Evolutionary conservation across 92 coral and sea anemone species (phyloP).

Genomic region (Blastomussa wellsi): DNA sequence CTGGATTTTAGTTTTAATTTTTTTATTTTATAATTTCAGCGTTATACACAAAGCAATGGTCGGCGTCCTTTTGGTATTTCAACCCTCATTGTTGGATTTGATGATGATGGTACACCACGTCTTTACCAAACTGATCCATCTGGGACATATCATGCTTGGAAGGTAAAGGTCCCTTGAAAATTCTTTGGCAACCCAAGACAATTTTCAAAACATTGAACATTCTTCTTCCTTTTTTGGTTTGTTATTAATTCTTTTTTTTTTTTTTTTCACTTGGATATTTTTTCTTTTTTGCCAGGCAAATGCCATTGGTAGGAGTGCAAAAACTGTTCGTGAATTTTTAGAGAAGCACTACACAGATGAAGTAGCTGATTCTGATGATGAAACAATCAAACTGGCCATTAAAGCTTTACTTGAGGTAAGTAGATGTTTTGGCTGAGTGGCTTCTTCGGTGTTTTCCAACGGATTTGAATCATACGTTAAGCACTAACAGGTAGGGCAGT

Average conservation of each 20-base stretch:
- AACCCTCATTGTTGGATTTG: slow-evolving; percentile 95
- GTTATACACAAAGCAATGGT: slow-evolving; percentile 97
- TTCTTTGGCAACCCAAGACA: not conserved
- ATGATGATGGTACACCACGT: slow-evolving; percentile 93
- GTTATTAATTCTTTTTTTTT: not conserved
- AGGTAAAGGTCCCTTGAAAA: slow-evolving; percentile 48
- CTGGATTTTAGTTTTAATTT: not conserved
- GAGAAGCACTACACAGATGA: slow-evolving; percentile 98
- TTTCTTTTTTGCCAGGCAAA: slow-evolving; percentile 77
- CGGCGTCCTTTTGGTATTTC: slow-evolving; percentile 98
- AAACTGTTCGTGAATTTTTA: slow-evolving; percentile 93
- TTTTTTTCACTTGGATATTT: not conserved
- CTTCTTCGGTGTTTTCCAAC: not conserved
- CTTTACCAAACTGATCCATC: slow-evolving; percentile 99
- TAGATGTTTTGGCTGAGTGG: not conserved
- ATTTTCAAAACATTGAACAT: not conserved
- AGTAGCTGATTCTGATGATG: slow-evolving; percentile 91
- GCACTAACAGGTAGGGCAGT: too few relatives aligned
- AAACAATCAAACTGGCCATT: slow-evolving; percentile 90
- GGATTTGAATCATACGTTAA: too few relatives aligned
- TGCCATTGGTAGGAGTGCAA: slow-evolving; percentile 99
- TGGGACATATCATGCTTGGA: slow-evolving; percentile 99
- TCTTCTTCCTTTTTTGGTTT: not conserved
- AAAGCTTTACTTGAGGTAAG: slow-evolving; percentile 93
- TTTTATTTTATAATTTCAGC: slow-evolving; percentile 58